Conservation (phyloP, 2,888 invertebrate genomes). For the Graphium colonna region DNA sequence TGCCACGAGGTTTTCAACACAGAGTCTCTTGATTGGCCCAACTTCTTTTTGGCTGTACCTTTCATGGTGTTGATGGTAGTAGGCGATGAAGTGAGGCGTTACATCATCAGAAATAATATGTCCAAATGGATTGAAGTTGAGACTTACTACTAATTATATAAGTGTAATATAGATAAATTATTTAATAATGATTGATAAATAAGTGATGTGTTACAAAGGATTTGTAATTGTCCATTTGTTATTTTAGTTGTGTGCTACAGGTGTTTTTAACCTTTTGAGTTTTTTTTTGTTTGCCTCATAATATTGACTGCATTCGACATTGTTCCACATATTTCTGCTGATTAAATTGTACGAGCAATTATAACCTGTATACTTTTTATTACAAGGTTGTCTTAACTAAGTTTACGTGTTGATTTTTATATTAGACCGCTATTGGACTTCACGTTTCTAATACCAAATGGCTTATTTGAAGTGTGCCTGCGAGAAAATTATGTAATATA, state of each 20-base stretch:
- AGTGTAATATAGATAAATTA: too few relatives aligned
- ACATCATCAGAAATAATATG: slow-evolving; percentile 82
- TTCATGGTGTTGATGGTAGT: slow-evolving; percentile 87
- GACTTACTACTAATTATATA: slow-evolving; percentile 83
- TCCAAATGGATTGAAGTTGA: slow-evolving; percentile 87
- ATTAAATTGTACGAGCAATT: not conserved
- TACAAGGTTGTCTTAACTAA: slow-evolving; percentile 7
- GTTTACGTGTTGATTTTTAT: not conserved
- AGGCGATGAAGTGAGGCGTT: slow-evolving; percentile 87
- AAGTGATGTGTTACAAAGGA: too few relatives aligned
- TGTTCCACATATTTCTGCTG: slow-evolving; percentile 7
- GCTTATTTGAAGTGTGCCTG: too few relatives aligned
- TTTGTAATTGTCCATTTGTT: too few relatives aligned
- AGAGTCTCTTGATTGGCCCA: slow-evolving; percentile 83
- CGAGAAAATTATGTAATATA: too few relatives aligned
- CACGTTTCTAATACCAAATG: too few relatives aligned
- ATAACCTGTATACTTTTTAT: slow-evolving; percentile 1
- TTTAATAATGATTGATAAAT: too few relatives aligned
- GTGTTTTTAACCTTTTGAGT: too few relatives aligned
- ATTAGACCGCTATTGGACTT: not conserved
- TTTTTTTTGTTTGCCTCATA: too few relatives aligned
- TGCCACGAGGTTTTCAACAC: slow-evolving; percentile 85
- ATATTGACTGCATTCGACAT: not conserved
- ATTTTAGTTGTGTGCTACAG: too few relatives aligned
- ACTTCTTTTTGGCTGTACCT: slow-evolving; percentile 86